A percentile compares a stretch with the other conserved stretches of the same genome.
These are phyloP conservation scores for Nyctereutes procyonoides DNA, from an alignment of 2,113 vertebrate species.

Conservation along the genomic window DNA sequence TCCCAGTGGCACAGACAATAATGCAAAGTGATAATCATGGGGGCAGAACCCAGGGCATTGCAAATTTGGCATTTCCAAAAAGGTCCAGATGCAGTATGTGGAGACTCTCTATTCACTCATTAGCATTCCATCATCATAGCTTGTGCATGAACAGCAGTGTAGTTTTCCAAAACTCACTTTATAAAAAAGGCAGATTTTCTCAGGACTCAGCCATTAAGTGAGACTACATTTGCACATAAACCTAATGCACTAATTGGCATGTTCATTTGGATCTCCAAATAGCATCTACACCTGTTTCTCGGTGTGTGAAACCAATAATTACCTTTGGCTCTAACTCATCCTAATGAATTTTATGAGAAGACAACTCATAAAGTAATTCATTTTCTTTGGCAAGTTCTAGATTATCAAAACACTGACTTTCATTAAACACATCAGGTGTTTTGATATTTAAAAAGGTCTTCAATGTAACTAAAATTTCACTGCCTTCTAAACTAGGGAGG, in stretches of 20 bases:
- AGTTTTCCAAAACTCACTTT: constrained; percentile 65
- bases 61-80: not conserved
- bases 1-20: not conserved
- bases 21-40: not conserved
- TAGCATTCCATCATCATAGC: not conserved
- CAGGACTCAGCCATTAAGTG: constrained; percentile 47
- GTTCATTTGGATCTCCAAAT: constrained; percentile 73
- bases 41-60: not conserved
- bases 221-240: constrained; percentile 65
- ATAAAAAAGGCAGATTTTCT: constrained; percentile 35
- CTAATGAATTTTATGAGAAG: constrained; percentile 50
- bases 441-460: constrained; percentile 26
- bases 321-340: constrained; percentile 52
- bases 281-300: constrained; percentile 72
- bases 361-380: constrained; percentile 19
- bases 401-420: constrained; percentile 28
- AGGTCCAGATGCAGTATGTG: not conserved
- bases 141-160: not conserved
- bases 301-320: constrained; percentile 63
- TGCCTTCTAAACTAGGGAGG: not conserved
- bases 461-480: constrained; percentile 18
- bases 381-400: constrained; percentile 53
- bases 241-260: constrained; percentile 62
- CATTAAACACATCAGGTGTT: not conserved
- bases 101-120: not conserved